phyloP scores from a whole-genome alignment of 2,888 invertebrate genomes.

The Eumerus sabulonum region DNA sequence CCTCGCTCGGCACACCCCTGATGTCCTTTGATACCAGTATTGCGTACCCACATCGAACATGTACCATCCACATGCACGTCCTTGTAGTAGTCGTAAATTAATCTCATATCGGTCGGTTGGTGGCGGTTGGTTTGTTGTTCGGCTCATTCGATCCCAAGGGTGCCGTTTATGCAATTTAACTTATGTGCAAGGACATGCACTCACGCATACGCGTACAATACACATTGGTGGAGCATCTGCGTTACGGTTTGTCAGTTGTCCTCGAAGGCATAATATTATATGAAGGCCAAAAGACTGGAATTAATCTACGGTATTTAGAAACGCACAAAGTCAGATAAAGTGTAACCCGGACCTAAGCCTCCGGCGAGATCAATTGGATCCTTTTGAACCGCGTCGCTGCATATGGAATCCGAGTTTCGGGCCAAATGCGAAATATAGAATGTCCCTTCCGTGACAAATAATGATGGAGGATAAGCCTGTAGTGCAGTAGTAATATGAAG shows the following conservation, averaged over 20 bases:
- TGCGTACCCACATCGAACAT: conserved; percentile 22
- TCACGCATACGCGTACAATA: conserved; percentile 6
- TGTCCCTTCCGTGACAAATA: too few species aligned
- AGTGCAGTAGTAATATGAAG: too few species aligned
- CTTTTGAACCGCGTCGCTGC: too few species aligned
- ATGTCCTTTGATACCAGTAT: conserved; percentile 33
- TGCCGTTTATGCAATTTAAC: conserved; percentile 50
- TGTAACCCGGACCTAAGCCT: background rate
- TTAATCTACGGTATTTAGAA: conserved; percentile 21
- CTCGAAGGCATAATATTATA: conserved; percentile 21
- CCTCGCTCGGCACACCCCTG: background rate
- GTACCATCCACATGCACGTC: too few species aligned
- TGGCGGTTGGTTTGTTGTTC: conserved; percentile 22
- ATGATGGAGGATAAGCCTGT: too few species aligned
- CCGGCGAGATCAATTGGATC: too few species aligned
- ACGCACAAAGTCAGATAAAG: conserved; percentile 2
- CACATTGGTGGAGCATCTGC: background rate
- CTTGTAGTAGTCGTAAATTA: conserved; percentile 16
- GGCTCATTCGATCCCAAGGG: conserved; percentile 27
- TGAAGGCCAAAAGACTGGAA: conserved; percentile 9
- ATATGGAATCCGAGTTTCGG: too few species aligned
- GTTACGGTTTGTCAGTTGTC: conserved; percentile 27
- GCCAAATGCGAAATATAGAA: too few species aligned
- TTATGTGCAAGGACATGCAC: conserved; percentile 13
- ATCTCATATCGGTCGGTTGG: conserved; percentile 39